Base-by-base conservation (phyloP, 2,797 vertebrate species). In the Gallirallus australis region DNA sequence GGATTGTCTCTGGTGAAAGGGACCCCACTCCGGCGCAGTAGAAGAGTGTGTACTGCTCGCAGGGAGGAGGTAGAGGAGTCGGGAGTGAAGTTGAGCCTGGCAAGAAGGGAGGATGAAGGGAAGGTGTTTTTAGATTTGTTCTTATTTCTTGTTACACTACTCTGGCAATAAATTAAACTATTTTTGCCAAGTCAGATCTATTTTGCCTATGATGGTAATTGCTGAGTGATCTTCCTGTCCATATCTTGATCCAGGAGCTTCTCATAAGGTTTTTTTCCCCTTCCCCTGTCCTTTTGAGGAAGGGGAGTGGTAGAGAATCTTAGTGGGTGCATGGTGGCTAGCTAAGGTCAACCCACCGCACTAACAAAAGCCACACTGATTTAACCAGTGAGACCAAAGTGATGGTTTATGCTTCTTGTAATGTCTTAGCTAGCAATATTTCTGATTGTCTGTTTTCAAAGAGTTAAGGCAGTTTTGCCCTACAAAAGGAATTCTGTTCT, bases 1-100 rank as follows among this genome's bases (percentile, higher is more conserved):
- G 5, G 15, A 37, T 28, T 27, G 9, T 63, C 15, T 50, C 9
- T 42, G 0, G 1, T 33, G 15, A 1, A 1, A n/a, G 16, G 14
- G 9, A 60, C 6, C 24, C 28, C 33, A 52, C 11, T 5, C 14
- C 47, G 18, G 53, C 82, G 30, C 17, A 70, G 30, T n/a, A 14
- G 7, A 65, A 56, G 17, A 52, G 4, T 11, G 9, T 53, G 18
- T 9, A 4, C 20, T 69, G n/a, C 24, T 42, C 4, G 27, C 21
- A 9, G 11, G 11, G 6, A 53, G 18, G 18, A 79, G 54, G 15
- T 17, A 45, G 8, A 48, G 12, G 8, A 70, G 4, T 71, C 17
- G 61, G 31, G 30, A 84, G 4, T 64, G 25, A 82, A 52, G 13
- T 0, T 64, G 18, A 72, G 6, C 25, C 5, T 72, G 24, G 11